Evolutionary conservation across 2,888 invertebrate genomes (phyloP), one percentile per base, ranked within the genome.

Genomic region (Drosophila acutilabella): DNA sequence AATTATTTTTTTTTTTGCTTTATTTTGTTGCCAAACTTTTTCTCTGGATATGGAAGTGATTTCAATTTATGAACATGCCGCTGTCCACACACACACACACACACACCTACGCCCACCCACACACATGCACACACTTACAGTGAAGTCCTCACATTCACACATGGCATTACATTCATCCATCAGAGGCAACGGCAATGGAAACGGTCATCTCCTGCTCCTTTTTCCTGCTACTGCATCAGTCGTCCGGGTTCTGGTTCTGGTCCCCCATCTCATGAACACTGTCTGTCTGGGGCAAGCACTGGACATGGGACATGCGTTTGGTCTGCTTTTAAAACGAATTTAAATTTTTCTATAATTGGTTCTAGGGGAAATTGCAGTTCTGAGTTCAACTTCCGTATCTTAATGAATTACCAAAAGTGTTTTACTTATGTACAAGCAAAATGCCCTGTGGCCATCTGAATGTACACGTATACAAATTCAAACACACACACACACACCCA

Each of bases 361-460:
- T 92, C 91, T 91, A 91, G 90, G 92, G 92, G 92, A 92, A 92
- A 92, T 92, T 92, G 92, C 92, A 91, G 92, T 92, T 92, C 91
- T 91, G 91, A 92, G 92, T 92, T 92, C 91, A 92, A 92, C 92
- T 92, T 92, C 92, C 92, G 92, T 91, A 91, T 90, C 91, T 92
- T 92, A 92, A 92, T 92, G 92, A 92, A 92, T 92, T 92, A 91
- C 91, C 89, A 89, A 91, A 91, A 91, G 91, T 90, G 89, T 90
- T 91, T 88, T 81, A 84, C 89, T 88, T 78, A 53, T 65, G 68
- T 68, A 71, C 51, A 74, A 67, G 58, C 58, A 30, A 65, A 78
- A 70, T 76, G 77, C 68, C 75, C 79, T 75, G 50, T 70, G 74
- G 75, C 68, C 58, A 78, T 78, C 54, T 53, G 64, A 60, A 71